Evolutionary conservation across 2,113 vertebrate genomes (phyloP).

Genomic region (Labrus mixtus): DNA sequence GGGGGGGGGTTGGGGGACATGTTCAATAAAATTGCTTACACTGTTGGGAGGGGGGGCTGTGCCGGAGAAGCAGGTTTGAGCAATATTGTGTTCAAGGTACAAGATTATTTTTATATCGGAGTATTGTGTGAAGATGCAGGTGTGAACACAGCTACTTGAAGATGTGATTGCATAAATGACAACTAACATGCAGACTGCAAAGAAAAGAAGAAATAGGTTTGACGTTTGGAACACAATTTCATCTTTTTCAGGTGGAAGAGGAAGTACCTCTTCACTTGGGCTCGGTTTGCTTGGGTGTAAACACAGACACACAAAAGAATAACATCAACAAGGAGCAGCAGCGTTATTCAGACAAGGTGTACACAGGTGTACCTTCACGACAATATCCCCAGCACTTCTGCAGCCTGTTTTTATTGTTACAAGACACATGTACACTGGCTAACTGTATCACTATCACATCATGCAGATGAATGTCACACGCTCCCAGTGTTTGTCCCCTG

Average conservation of each 20-base stretch:
- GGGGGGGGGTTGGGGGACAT: constrained; percentile 20
- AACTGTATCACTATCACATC: constrained; percentile 59
- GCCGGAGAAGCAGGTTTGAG: constrained; percentile 10
- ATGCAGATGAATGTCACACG: constrained; percentile 71
- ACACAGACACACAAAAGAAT: constrained; percentile 22
- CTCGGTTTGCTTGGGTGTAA: constrained; percentile 25
- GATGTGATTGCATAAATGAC: constrained; percentile 51
- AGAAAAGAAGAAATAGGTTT: constrained; percentile 27
- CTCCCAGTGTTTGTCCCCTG: constrained; percentile 65
- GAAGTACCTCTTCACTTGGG: constrained; percentile 20
- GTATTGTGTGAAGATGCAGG: constrained; percentile 43
- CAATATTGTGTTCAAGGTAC: constrained; percentile 31
- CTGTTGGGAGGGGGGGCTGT: constrained; percentile 14
- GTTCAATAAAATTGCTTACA: constrained; percentile 51
- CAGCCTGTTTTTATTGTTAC: constrained; percentile 64
- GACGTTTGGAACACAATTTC: constrained; percentile 58
- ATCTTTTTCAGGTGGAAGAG: constrained; percentile 27
- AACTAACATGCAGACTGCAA: constrained; percentile 24
- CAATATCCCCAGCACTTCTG: constrained; percentile 39
- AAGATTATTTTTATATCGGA: constrained; percentile 23
- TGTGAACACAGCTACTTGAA: constrained; percentile 56
- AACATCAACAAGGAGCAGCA: constrained; percentile 6
- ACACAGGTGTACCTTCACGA: constrained; percentile 40
- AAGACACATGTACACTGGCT: constrained; percentile 63
- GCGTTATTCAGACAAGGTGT: constrained; percentile 35